Evolutionary conservation across 2,797 vertebrate genomes (phyloP).

Genomic region (Chelmon rostratus): DNA sequence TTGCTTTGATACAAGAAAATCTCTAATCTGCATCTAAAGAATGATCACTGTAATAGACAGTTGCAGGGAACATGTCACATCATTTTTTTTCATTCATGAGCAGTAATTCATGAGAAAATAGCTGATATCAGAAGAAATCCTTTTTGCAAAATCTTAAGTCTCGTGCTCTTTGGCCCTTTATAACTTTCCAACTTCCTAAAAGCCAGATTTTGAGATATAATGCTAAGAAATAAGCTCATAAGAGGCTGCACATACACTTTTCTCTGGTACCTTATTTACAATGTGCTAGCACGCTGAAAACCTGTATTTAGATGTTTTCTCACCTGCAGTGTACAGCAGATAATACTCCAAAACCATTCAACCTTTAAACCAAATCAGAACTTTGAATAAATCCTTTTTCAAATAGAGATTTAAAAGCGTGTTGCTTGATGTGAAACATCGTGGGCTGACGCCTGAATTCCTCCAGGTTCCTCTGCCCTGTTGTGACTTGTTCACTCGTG

Average conservation of each 20-base stretch:
- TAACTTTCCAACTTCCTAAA: not conserved
- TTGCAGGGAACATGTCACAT: not conserved
- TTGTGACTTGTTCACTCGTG: slow-evolving; percentile 57
- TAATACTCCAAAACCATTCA: too few relatives aligned
- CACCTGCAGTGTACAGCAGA: too few relatives aligned
- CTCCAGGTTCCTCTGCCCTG: slow-evolving; percentile 47
- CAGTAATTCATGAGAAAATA: not conserved
- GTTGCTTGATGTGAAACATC: not conserved
- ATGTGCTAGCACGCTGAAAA: not conserved
- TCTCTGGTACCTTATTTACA: not conserved
- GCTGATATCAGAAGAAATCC: not conserved
- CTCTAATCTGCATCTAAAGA: not conserved
- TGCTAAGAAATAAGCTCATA: not conserved
- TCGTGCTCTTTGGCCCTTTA: not conserved
- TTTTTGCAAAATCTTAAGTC: not conserved
- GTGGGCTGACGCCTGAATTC: slow-evolving; percentile 36
- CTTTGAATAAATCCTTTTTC: not conserved
- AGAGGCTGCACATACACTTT: not conserved
- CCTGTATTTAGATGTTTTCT: not conserved
- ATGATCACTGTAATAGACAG: not conserved
- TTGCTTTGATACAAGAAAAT: not conserved
- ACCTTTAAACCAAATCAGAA: not conserved
- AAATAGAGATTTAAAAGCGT: not conserved
- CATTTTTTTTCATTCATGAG: not conserved
- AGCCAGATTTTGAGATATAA: not conserved